Percentiles rank a stretch among this genome's conserved stretches.
Conservation (phyloP, 1,140 invertebrate species). For the Drosophila prosaltans region DNA sequence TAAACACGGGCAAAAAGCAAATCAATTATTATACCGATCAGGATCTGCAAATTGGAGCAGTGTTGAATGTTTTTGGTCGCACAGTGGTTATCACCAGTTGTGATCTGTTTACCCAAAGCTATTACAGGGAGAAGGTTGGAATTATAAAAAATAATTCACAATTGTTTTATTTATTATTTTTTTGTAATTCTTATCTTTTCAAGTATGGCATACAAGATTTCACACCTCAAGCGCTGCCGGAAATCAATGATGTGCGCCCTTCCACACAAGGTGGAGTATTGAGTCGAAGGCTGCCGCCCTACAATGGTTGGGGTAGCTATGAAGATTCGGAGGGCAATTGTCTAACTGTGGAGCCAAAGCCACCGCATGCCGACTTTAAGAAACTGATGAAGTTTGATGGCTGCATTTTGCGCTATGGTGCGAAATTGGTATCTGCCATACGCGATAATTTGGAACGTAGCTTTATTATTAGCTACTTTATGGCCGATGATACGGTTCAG, state of each 20-base stretch:
- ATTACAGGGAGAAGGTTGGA: slow-evolving; percentile 87
- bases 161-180: background rate
- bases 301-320: slow-evolving; percentile 93
- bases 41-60: slow-evolving; percentile 91
- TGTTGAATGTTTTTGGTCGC: slow-evolving; percentile 91
- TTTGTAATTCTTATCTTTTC: background rate
- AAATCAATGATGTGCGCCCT: slow-evolving; percentile 76
- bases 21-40: slow-evolving; percentile 86
- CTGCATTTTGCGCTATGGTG: slow-evolving; percentile 91
- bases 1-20: slow-evolving; percentile 84
- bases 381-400: slow-evolving; percentile 92
- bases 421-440: slow-evolving; percentile 88
- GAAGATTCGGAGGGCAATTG: slow-evolving; percentile 95
- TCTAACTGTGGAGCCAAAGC: slow-evolving; percentile 89
- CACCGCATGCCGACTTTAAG: slow-evolving; percentile 90
- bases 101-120: slow-evolving; percentile 94
- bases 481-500: slow-evolving; percentile 92
- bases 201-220: slow-evolving; percentile 85
- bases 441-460: slow-evolving; percentile 87
- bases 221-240: slow-evolving; percentile 84
- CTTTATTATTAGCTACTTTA: slow-evolving; percentile 92
- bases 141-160: background rate
- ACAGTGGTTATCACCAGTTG: slow-evolving; percentile 92
- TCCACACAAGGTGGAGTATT: slow-evolving; percentile 62
- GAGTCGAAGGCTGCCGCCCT: slow-evolving; percentile 88